Evolutionary conservation across 2,113 vertebrate genomes (phyloP), one percentile per base, ranked within the genome.

Genomic region (Epinephelus lanceolatus): DNA sequence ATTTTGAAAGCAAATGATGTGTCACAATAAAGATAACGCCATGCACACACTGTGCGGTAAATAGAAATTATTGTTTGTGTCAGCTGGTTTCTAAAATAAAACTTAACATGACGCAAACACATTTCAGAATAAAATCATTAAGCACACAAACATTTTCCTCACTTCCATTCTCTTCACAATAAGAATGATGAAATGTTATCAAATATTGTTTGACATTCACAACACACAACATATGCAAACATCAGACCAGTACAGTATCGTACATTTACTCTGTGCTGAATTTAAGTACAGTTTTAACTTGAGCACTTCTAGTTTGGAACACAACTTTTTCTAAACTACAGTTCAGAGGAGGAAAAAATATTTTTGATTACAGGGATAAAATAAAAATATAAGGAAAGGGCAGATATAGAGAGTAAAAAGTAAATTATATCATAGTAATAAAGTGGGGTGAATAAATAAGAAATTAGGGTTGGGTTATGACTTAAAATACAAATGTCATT

Each of bases 1-100:
- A 56, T 71, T 3, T 21, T 77, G 0, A 19, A 63, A 40, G 4
- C 25, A 85, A 84, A 81, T 25, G 7, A 71, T 25, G 12, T 1
- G 21, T 67, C 42, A 80, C 52, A 80, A 85, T 75, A 63, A 65
- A 27, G 9, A 13, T 52, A 7, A 62, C 0, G 23, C 0, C 15
- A 57, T 18, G 9, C 5, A 42, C 33, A 12, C 8, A 27, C 13
- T 56, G 42, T 33, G 40, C 45, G 30, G 27, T 37, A 5, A 61
- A 63, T 17, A 8, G 14, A 30, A 57, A 55, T 30, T 21, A 3
- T 0, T 3, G 52, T 21, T 63, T 59, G 42, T 78, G n/a, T 76
- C 12, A 0, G 1, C 14, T 67, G 30, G 21, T 72, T 52, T 62
- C 47, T 25, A 13, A 8, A 47, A 52, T 5, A 61, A 53, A 56